phyloP scores from a whole-genome alignment of 2,113 vertebrate genomes.

The Regulus satrapa region DNA sequence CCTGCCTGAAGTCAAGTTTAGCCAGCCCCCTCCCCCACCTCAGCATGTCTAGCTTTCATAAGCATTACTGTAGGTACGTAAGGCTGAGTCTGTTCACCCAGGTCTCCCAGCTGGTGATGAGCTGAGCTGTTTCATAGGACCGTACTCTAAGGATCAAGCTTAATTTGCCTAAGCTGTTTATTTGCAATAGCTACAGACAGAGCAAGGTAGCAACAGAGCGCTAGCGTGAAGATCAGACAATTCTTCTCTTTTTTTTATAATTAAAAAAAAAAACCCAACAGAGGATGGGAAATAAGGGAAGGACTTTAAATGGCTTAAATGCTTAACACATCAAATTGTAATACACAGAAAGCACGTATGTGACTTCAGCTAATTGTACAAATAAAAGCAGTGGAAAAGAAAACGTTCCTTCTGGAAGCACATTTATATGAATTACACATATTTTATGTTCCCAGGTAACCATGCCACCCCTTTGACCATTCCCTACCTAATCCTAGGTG shows the following conservation, averaged over 20 bases:
- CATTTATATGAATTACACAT: neutral
- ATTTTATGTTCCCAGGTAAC: constrained; percentile 1
- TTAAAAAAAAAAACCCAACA: neutral
- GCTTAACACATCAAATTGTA: neutral
- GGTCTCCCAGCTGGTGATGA: constrained; percentile 43
- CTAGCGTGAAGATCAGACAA: neutral
- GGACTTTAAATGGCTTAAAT: neutral
- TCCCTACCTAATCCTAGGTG: constrained; percentile 91
- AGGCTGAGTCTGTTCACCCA: neutral
- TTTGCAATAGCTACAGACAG: neutral
- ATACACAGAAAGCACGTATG: constrained; percentile 11
- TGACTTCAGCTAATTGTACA: neutral
- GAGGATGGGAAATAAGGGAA: neutral
- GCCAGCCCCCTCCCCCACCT: neutral
- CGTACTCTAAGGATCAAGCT: constrained; percentile 34
- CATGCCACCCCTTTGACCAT: constrained; percentile 12
- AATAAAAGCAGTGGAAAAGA: constrained; percentile 27
- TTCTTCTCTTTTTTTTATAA: neutral
- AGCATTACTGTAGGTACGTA: neutral
- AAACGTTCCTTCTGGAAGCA: neutral
- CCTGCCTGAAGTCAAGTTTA: neutral
- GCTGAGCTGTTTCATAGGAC: constrained; percentile 26
- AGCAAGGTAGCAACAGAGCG: neutral
- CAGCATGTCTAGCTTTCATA: constrained; percentile 6
- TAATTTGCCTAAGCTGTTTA: constrained; percentile 12